Evolutionary conservation across 2,113 vertebrate genomes (phyloP), one percentile per base, ranked within the genome.

Genomic region (Glaucomys volans): DNA sequence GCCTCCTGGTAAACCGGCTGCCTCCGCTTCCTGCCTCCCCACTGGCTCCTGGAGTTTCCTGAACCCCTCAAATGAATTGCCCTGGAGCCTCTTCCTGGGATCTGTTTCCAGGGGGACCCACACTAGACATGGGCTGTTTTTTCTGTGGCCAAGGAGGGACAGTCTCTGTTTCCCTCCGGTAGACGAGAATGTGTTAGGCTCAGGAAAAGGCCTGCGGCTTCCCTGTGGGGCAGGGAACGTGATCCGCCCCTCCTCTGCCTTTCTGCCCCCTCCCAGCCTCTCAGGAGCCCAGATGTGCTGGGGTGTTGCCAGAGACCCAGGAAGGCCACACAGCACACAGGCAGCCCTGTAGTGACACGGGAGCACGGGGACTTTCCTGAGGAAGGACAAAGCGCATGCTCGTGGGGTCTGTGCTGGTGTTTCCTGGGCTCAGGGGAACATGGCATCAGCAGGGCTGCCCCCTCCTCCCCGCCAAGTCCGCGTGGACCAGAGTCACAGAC

Each of bases 211-310:
- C 37, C 59, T 17, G 2, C 7, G 37, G 12, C 35, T 28, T 77
- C n/a, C 28, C 57, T 28, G 24, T 8, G 0, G 2, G 76, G 40
- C 26, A 4, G 0, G 4, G 20, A 16, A 52, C 71, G 35, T 1
- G 0, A 18, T 67, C 50, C 17, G 42, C 0, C 0, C 24, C 35
- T 32, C n/a, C 10, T 47, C 13, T 32, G 20, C 16, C 0, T 0
- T 7, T 37, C 14, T 4, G 0, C 17, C 18, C 67, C 67, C 14
- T 74, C 28, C 32, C 20, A 2, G 3, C 81, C 44, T n/a, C 54
- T n/a, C 16, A 18, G 30, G n/a, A 35, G 64, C 87, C 9, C 6
- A 24, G 11, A 1, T 2, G 5, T 57, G 26, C 5, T 24, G 28
- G 5, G 5, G 11, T 47, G 32, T 12, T 32, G 47, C 32, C 44